Percentiles rank a stretch among this genome's conserved stretches.
phyloP scores from a whole-genome alignment of 2,888 invertebrate genomes.

The Eucera pruinosa region DNA sequence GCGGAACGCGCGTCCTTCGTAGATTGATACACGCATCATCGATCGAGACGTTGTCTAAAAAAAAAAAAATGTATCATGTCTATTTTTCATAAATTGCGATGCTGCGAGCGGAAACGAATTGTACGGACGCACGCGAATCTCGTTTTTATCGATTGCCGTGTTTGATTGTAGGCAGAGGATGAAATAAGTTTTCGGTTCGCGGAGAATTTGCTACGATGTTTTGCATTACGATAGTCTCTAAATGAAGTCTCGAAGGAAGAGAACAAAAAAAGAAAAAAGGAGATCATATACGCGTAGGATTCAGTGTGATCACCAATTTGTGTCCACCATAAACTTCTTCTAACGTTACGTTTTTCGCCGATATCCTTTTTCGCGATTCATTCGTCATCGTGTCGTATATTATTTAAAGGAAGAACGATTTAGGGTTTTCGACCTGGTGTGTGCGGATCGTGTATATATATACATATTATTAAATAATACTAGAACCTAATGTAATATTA shows the following conservation, averaged over 20 bases:
- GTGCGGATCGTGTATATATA: slow-evolving; percentile 69
- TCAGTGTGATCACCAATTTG: slow-evolving; percentile 12
- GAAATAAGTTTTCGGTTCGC: slow-evolving; percentile 12
- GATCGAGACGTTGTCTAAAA: slow-evolving; percentile 24
- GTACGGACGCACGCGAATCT: slow-evolving; percentile 30
- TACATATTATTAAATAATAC: slow-evolving; percentile 68
- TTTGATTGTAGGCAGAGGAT: slow-evolving; percentile 22
- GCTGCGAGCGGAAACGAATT: slow-evolving; percentile 10
- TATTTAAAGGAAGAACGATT: slow-evolving; percentile 24
- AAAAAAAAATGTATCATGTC: slow-evolving; percentile 43
- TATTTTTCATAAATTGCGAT: slow-evolving; percentile 46
- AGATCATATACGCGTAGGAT: slow-evolving; percentile 1
- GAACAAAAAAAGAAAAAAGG: too few species aligned
- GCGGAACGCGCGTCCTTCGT: slow-evolving; percentile 1
- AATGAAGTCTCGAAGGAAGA: not conserved
- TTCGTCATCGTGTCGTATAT: slow-evolving; percentile 30
- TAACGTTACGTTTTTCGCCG: slow-evolving; percentile 16
- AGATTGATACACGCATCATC: slow-evolving; percentile 16
- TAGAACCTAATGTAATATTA: slow-evolving; percentile 66
- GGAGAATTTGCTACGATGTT: slow-evolving; percentile 1
- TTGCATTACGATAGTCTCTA: slow-evolving; percentile 7
- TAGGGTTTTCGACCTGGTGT: slow-evolving; percentile 48
- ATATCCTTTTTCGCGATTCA: slow-evolving; percentile 21
- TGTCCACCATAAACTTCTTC: slow-evolving; percentile 1
- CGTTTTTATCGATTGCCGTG: slow-evolving; percentile 39